Percentiles rank a stretch among this genome's conserved stretches.
Evolutionary conservation across 2,888 invertebrate species (phyloP).

Genomic region (Melikaiella ostensackeni): DNA sequence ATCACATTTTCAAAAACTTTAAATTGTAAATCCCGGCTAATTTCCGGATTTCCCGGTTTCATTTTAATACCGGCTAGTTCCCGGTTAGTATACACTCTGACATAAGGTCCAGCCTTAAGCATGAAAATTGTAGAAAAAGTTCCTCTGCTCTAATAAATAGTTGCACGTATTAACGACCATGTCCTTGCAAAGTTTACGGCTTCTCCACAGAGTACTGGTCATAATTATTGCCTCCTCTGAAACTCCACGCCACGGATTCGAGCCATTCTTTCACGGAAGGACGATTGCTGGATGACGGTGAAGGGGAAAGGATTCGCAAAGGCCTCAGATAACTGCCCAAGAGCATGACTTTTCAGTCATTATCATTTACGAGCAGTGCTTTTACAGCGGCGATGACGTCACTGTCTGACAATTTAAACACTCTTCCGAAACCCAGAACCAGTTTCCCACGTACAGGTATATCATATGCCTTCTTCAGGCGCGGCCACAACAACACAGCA

Average conservation of each 20-base stretch:
- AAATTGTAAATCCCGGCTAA: no score
- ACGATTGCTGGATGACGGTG: neutral
- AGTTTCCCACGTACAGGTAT: constrained; percentile 63
- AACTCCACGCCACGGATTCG: neutral
- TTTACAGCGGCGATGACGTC: constrained; percentile 66
- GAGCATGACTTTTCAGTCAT: constrained; percentile 57
- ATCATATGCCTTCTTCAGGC: constrained; percentile 4
- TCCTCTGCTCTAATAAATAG: constrained; percentile 29
- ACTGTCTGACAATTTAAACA: constrained; percentile 71
- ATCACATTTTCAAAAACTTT: no score
- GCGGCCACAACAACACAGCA: neutral
- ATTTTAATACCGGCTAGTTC: no score
- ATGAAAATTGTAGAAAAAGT: constrained; percentile 1
- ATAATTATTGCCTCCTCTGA: neutral
- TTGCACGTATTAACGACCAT: constrained; percentile 9
- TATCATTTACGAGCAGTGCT: constrained; percentile 52
- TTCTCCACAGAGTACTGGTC: neutral
- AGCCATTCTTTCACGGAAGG: neutral
- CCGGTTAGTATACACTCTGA: no score
- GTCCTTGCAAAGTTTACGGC: constrained; percentile 23
- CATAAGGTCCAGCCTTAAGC: neutral
- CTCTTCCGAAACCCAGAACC: constrained; percentile 71
- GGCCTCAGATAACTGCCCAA: constrained; percentile 44
- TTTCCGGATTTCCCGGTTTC: no score
- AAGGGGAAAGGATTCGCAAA: constrained; percentile 22